Conservation (phyloP, 1,140 invertebrate genomes). For the Drosophila chauvacae region DNA sequence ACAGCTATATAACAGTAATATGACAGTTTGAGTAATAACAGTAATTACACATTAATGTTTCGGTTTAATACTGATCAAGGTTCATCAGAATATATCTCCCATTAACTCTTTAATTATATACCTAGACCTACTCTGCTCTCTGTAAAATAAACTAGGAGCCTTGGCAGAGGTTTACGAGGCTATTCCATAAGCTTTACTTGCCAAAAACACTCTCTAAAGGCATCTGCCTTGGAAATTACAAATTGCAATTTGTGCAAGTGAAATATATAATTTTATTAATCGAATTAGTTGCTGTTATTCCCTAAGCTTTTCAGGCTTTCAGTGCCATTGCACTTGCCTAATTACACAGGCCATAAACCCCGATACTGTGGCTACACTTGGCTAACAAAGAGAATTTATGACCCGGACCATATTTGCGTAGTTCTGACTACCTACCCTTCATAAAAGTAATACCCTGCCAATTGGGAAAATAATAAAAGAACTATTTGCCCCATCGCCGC, state of each 20-base stretch:
- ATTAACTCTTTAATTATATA: neutral
- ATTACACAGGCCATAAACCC: neutral
- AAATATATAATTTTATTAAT: neutral
- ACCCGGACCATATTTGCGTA: neutral
- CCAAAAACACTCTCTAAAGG: neutral
- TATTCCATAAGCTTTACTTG: neutral
- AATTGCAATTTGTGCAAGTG: neutral
- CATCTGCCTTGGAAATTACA: too few species aligned
- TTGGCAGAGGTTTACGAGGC: too few species aligned
- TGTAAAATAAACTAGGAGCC: neutral
- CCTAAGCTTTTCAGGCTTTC: neutral
- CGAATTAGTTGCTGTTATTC: neutral
- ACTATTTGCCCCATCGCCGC: constrained; percentile 7
- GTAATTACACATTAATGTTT: neutral
- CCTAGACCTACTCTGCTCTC: neutral
- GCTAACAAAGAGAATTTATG: neutral
- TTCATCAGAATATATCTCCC: neutral
- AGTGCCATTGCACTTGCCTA: neutral
- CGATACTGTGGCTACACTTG: neutral
- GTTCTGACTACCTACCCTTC: neutral
- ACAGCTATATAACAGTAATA: neutral
- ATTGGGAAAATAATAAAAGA: constrained; percentile 5
- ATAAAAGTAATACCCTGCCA: neutral
- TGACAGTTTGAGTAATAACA: too few species aligned
- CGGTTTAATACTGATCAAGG: neutral